phyloP scores from a whole-genome alignment of 2,888 invertebrate genomes.

The Phrixothrix hirtus region DNA sequence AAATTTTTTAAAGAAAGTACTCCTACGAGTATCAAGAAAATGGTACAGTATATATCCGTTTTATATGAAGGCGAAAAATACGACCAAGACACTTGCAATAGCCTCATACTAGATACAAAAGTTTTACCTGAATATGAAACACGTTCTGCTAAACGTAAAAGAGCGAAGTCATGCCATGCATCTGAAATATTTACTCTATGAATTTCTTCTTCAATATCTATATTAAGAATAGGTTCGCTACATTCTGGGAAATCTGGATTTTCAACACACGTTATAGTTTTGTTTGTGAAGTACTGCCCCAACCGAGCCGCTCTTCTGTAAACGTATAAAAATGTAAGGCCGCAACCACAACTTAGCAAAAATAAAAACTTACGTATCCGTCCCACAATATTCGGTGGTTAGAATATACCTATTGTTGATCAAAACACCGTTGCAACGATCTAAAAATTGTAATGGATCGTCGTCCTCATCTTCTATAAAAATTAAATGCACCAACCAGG shows the following conservation, averaged over 20 bases:
- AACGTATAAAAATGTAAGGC: too few species aligned
- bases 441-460: not conserved
- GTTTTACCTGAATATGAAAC: not conserved
- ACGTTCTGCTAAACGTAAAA: not conserved
- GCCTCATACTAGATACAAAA: too few species aligned
- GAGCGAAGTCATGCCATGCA: not conserved
- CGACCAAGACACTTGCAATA: too few species aligned
- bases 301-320: not conserved
- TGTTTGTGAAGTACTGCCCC: not conserved
- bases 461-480: conserved; percentile 1
- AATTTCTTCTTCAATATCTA: not conserved
- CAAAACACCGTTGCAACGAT: not conserved
- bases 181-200: not conserved
- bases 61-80: too few species aligned
- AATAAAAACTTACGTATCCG: not conserved
- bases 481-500: not conserved
- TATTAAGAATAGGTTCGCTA: not conserved
- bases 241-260: not conserved
- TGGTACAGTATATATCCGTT: too few species aligned
- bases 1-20: too few species aligned
- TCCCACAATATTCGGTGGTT: not conserved
- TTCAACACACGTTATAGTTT: not conserved
- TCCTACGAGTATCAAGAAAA: too few species aligned
- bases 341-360: too few species aligned
- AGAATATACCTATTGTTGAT: not conserved